A percentile compares a stretch with the other conserved stretches of the same genome.
Evolutionary conservation across 2,113 vertebrate species (phyloP).

Genomic region (Myrmophylax atrothorax): DNA sequence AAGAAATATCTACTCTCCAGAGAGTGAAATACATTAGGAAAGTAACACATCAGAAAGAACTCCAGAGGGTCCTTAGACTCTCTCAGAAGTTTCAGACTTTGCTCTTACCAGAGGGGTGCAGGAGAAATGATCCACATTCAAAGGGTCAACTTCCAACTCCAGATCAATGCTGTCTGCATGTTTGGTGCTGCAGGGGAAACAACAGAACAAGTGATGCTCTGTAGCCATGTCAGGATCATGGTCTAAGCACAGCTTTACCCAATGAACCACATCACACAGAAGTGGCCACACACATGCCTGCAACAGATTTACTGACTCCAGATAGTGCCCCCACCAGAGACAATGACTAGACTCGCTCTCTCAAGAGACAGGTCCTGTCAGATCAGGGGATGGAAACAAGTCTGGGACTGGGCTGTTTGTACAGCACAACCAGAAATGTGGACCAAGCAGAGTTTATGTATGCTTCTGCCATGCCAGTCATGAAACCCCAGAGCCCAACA

Average conservation of each 20-base stretch:
- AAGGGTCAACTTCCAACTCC: conserved; percentile 96
- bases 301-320: background rate
- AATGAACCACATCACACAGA: background rate
- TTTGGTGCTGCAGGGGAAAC: conserved; percentile 83
- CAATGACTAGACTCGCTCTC: background rate
- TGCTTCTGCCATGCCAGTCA: background rate
- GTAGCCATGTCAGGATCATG: background rate
- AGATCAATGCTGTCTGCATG: conserved; percentile 96
- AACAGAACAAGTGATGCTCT: background rate
- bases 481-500: background rate
- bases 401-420: background rate
- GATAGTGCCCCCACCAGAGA: background rate
- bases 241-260: background rate
- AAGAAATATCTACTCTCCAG: background rate
- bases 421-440: background rate
- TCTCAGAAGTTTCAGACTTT: background rate
- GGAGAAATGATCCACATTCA: conserved; percentile 99
- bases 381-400: background rate
- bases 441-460: background rate
- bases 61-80: background rate
- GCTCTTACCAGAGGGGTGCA: conserved; percentile 94
- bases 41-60: background rate
- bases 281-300: background rate
- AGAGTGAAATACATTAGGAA: background rate
- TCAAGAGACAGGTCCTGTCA: background rate